Percentiles rank a stretch among this genome's conserved stretches.
Evolutionary conservation across 2,888 invertebrate species (phyloP).

Genomic region (Bruchidius siliquastri): DNA sequence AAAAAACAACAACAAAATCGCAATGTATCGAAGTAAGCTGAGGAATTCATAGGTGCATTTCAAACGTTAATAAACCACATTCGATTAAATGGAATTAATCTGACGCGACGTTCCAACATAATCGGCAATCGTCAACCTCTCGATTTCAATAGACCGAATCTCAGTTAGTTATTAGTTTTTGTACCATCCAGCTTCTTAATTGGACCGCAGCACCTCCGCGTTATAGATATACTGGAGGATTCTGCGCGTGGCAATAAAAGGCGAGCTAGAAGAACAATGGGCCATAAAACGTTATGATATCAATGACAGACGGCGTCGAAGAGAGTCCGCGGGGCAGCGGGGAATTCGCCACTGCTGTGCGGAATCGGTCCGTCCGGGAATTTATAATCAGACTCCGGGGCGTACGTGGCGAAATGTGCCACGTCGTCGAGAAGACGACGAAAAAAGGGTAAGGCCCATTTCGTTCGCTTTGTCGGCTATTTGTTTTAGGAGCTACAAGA

Average conservation of each 20-base stretch:
- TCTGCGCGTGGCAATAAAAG: neutral
- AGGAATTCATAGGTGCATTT: too few species aligned
- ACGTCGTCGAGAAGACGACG: slow-evolving; percentile 8
- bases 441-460: neutral
- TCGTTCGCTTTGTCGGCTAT: neutral
- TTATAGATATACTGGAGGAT: neutral
- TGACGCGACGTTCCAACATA: too few species aligned
- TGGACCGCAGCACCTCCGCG: too few species aligned
- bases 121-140: too few species aligned
- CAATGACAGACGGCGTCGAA: slow-evolving; percentile 36
- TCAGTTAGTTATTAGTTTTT: too few species aligned
- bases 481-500: neutral
- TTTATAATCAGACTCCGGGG: slow-evolving; percentile 34
- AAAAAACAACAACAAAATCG: too few species aligned
- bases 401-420: slow-evolving; percentile 4
- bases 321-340: slow-evolving; percentile 30
- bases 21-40: too few species aligned
- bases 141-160: too few species aligned
- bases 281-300: slow-evolving; percentile 44
- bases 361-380: slow-evolving; percentile 34
- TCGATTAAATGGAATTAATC: too few species aligned
- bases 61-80: too few species aligned
- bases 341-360: slow-evolving; percentile 31
- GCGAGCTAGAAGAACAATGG: slow-evolving; percentile 35
- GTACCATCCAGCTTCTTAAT: too few species aligned